Conservation (phyloP, 2,888 invertebrate genomes). For the Steinernema hermaphroditum region DNA sequence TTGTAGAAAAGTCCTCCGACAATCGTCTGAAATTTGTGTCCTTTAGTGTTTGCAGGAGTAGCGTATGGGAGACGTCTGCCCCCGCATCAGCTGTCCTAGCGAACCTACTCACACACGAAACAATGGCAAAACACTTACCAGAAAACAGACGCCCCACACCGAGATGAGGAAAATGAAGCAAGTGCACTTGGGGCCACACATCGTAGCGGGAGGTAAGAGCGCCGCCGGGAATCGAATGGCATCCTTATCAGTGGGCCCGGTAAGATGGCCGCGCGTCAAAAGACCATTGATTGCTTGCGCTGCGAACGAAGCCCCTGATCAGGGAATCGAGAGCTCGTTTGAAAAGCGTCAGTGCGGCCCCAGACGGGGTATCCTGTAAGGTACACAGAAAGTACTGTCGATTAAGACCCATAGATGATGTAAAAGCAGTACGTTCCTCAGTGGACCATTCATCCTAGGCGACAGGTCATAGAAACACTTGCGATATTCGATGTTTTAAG, state of each 20-base stretch:
- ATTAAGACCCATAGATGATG: too few species aligned
- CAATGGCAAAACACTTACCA: constrained; percentile 44
- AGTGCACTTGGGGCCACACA: constrained; percentile 49
- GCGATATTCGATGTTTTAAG: too few species aligned
- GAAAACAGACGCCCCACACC: constrained; percentile 56
- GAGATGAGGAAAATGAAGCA: constrained; percentile 52
- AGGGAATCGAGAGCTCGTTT: constrained; percentile 27
- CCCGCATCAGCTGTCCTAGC: too few species aligned
- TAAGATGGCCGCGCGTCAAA: constrained; percentile 25
- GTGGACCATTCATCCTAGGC: too few species aligned
- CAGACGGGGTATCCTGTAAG: not conserved
- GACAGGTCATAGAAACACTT: too few species aligned
- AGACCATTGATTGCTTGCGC: constrained; percentile 27
- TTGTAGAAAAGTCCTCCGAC: constrained; percentile 42
- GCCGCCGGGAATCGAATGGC: not conserved
- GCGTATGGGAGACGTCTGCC: too few species aligned
- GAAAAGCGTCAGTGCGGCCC: constrained; percentile 2
- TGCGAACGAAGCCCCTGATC: constrained; percentile 29
- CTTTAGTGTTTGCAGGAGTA: too few species aligned
- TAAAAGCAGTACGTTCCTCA: too few species aligned
- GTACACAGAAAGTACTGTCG: too few species aligned
- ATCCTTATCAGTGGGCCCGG: constrained; percentile 22
- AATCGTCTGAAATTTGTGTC: constrained; percentile 32
- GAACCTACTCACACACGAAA: too few species aligned
- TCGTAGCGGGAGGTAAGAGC: constrained; percentile 6